Evolutionary conservation across 2,888 invertebrate species (phyloP).

Genomic region (Callimorpha dominula): DNA sequence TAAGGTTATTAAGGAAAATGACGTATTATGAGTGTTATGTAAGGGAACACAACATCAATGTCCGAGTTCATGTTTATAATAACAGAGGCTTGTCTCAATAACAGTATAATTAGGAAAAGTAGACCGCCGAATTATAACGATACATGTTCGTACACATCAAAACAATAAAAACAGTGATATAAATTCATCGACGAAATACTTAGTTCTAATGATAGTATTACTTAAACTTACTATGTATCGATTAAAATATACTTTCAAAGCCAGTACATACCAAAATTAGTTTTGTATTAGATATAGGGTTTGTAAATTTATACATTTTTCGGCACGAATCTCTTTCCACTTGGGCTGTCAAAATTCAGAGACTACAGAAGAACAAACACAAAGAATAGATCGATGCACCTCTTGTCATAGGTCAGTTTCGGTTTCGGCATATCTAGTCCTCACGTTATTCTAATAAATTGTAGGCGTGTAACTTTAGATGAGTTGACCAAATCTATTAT

Average conservation of each 20-base stretch:
- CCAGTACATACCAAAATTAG: slow-evolving; percentile 76
- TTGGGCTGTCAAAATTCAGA: slow-evolving; percentile 79
- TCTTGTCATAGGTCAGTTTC: slow-evolving; percentile 5
- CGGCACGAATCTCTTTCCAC: slow-evolving; percentile 76
- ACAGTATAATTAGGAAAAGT: slow-evolving; percentile 11
- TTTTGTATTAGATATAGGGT: slow-evolving; percentile 75
- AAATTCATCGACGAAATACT: slow-evolving; percentile 4
- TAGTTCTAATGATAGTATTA: neutral
- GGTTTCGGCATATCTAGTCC: slow-evolving; percentile 9
- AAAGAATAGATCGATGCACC: slow-evolving; percentile 6
- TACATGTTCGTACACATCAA: slow-evolving; percentile 36
- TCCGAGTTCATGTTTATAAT: slow-evolving; percentile 49
- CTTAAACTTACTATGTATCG: neutral
- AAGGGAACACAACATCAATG: slow-evolving; percentile 75
- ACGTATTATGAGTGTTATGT: slow-evolving; percentile 79
- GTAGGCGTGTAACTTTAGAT: neutral
- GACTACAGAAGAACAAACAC: slow-evolving; percentile 45
- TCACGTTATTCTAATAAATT: neutral
- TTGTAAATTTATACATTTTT: slow-evolving; percentile 84
- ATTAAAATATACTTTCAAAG: slow-evolving; percentile 8
- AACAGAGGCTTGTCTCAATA: slow-evolving; percentile 19
- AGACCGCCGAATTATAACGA: slow-evolving; percentile 13
- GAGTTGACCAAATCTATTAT: neutral
- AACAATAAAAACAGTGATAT: slow-evolving; percentile 30
- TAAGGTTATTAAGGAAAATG: slow-evolving; percentile 77